Evolutionary conservation across 2,797 vertebrate species (phyloP).

Genomic region (Dipus sagitta): DNA sequence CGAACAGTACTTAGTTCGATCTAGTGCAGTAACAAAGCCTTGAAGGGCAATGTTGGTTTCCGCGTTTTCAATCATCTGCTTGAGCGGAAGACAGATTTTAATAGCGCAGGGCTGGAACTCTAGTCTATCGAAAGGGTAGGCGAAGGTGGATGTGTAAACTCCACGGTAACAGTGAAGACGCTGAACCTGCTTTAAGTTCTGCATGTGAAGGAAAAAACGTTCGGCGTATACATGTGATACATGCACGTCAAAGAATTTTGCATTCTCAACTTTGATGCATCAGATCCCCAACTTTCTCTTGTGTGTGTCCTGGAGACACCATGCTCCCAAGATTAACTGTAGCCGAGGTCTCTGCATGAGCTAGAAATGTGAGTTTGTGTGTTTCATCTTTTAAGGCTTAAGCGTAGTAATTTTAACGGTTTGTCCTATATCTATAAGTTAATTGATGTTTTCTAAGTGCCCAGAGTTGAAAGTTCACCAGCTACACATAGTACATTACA

Average conservation of each 20-base stretch:
- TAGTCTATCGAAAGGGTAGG: conserved; percentile 48
- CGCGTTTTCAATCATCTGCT: conserved; percentile 35
- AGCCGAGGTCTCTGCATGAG: conserved; percentile 38
- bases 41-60: background rate
- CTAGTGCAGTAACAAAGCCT: conserved; percentile 3
- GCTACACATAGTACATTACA: conserved; percentile 47
- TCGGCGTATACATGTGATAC: background rate
- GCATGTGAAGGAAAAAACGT: conserved; percentile 41
- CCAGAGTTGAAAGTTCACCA: conserved; percentile 37
- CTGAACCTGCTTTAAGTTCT: conserved; percentile 69
- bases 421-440: conserved; percentile 28
- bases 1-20: conserved; percentile 7
- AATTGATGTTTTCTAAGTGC: conserved; percentile 33
- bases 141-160: background rate
- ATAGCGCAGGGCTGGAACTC: conserved; percentile 26
- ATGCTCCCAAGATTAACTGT: conserved; percentile 12
- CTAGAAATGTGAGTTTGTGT: conserved; percentile 40
- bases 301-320: background rate
- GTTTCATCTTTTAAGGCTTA: conserved; percentile 44
- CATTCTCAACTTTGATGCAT: background rate
- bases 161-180: conserved; percentile 52
- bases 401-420: conserved; percentile 40
- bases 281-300: conserved; percentile 66
- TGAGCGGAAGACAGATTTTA: conserved; percentile 61
- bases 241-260: conserved; percentile 57